Base-by-base conservation (phyloP, 2,113 vertebrate species). In the Amphiprion ocellaris region DNA sequence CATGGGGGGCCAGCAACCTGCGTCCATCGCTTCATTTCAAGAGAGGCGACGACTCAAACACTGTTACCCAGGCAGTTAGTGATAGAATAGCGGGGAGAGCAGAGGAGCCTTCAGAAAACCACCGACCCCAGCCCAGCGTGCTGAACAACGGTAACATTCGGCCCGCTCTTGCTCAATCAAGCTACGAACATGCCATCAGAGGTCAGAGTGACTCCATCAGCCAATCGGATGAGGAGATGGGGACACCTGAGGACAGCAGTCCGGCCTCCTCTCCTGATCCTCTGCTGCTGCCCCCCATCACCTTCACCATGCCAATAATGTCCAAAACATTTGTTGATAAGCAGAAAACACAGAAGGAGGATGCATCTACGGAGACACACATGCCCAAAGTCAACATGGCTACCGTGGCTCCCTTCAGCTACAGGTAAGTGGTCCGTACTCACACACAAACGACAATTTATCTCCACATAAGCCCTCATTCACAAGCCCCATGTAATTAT, bases 171-270 rank as follows among this genome's bases (percentile, higher is more conserved):
- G 1, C 33, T 65, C 72, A 55, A 9, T 63, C 6, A 0, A 44
- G 64, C 60, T 55, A 30, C 9, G 16, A 77, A 14, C 50, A 15
- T 0, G 1, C 37, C 63, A 46, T 70, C 63, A 88, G 77, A 63
- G 62, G 67, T 21, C 84, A 44, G 5, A 72, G 81, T 17, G 88
- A 69, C 53, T 91, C 89, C 44, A 80, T 76, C 49, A 93, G 93
- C 86, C 90, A 94, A 55, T 95, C 94, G 15, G 94, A 95, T 3
- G 94, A 95, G 77, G 94, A 95, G 84, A 95, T 95, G 94, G 90
- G 81, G 37, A 93, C 94, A 10, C 92, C 94, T 24, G 94, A 94
- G 61, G 91, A 92, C 33, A 73, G 80, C 44, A 94, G 93, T 54
- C 85, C 90, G 0, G 75, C 73, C n/a, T 84, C 78, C 26, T 89